Evolutionary conservation across 2,113 vertebrate species (phyloP), one percentile per base, ranked within the genome.

Genomic region (Muntiacus muntjak): DNA sequence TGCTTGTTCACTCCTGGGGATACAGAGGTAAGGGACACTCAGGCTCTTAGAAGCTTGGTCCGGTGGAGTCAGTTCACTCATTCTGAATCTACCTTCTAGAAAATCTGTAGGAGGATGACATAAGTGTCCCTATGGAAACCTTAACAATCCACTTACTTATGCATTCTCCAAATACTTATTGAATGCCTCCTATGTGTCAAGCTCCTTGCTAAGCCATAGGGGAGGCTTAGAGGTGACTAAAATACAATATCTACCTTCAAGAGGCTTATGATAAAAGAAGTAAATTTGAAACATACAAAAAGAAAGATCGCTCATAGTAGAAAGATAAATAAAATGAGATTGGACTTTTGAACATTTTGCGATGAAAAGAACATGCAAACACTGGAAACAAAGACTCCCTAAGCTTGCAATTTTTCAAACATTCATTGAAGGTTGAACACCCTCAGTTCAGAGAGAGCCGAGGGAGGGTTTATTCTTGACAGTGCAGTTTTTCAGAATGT

Each of bases 401-500:
- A 30, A 87, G 8, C 47, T 43, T 62, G 21, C 4, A 62, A 40
- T 47, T 74, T 60, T 81, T 67, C 89, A 95, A 88, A 25, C 16
- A 81, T 26, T 62, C 33, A 33, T 19, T 88, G 33, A 94, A 98
- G 15, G 26, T 93, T 3, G 60, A 45, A 58, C 5, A 94, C 23
- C n/a, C 33, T 94, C 89, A 92, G 36, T 10, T 94, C 40, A 97
- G 89, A 97, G 85, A 28, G 26, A 74, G 43, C 47, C 36, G 36
- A 89, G 28, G 13, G 19, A 95, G 16, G 0, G n/a, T 30, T 89
- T 28, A 83, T 97, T 79, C 94, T 45, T 87, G 79, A 96, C 87
- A 82, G 45, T 94, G 21, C 86, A 43, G 83, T 95, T 96, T 87
- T 96, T 17, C 81, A 81, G 94, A 98, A 95, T 97, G 12, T 97